Evolutionary conservation across 2,113 vertebrate species (phyloP).

Genomic region (Calonectris borealis): DNA sequence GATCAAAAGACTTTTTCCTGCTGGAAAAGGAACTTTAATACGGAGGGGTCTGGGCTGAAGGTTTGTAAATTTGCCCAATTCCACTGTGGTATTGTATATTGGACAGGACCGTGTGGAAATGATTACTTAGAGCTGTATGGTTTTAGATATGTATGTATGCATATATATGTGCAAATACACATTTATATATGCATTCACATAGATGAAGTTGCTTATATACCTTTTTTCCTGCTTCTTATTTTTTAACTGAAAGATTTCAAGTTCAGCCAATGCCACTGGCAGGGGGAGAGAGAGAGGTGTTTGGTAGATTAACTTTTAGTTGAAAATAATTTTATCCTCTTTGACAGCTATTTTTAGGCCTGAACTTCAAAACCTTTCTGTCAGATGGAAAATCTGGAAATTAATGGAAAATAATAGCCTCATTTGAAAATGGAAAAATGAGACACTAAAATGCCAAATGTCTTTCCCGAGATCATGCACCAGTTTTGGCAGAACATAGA

Average conservation of each 20-base stretch:
- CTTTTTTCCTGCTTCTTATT: background rate
- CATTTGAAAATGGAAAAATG: slow-evolving; percentile 72
- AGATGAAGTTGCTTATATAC: background rate
- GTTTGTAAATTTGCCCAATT: background rate
- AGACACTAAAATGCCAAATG: background rate
- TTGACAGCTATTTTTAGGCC: background rate
- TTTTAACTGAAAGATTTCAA: background rate
- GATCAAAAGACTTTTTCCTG: background rate
- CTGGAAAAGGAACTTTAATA: slow-evolving; percentile 2
- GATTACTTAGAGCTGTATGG: background rate
- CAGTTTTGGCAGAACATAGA: background rate
- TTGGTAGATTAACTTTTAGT: background rate
- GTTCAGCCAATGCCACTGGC: background rate
- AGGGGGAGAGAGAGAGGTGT: background rate
- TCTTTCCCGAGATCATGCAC: background rate
- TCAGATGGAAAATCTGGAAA: slow-evolving; percentile 1
- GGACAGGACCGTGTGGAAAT: background rate
- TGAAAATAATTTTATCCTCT: background rate
- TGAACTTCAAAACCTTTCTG: background rate
- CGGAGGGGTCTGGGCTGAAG: background rate
- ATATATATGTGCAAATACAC: background rate
- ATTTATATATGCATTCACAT: background rate
- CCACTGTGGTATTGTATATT: background rate
- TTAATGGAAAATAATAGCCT: slow-evolving; percentile 58
- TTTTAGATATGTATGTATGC: background rate